Percentiles rank a stretch among this genome's conserved stretches.
Evolutionary conservation across 2,113 vertebrate genomes (phyloP).

Genomic region (Rhabdornis inornatus): DNA sequence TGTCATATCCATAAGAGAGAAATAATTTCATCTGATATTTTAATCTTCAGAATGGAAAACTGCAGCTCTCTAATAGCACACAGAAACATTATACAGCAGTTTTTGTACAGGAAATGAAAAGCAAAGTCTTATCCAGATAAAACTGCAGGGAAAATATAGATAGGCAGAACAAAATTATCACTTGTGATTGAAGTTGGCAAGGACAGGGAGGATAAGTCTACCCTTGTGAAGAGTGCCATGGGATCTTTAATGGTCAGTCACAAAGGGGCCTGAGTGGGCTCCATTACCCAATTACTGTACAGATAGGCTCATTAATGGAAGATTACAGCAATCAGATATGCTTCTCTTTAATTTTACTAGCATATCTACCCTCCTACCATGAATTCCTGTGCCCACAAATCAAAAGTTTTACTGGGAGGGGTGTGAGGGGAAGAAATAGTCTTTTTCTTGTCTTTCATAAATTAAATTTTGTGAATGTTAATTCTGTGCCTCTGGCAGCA

Average conservation of each 20-base stretch:
- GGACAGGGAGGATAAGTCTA: not conserved
- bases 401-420: not conserved
- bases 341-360: not conserved
- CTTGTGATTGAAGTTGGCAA: slow-evolving; percentile 24
- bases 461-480: slow-evolving; percentile 49
- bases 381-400: not conserved
- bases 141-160: slow-evolving; percentile 7
- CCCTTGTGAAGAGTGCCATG: not conserved
- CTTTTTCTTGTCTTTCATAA: slow-evolving; percentile 20
- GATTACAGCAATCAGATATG: not conserved
- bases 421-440: not conserved
- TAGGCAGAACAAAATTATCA: slow-evolving; percentile 28
- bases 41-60: not conserved
- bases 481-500: slow-evolving; percentile 52
- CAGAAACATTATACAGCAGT: not conserved
- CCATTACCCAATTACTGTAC: not conserved
- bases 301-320: not conserved
- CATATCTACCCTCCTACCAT: not conserved
- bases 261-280: not conserved
- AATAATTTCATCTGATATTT: not conserved
- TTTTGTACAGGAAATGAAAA: slow-evolving; percentile 25
- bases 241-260: not conserved
- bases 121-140: slow-evolving; percentile 20
- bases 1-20: not conserved
- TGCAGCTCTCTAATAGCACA: not conserved